These are phyloP conservation scores for Percina caprodes DNA, from an alignment of 2,113 vertebrate genomes.

Conservation along the genomic window DNA sequence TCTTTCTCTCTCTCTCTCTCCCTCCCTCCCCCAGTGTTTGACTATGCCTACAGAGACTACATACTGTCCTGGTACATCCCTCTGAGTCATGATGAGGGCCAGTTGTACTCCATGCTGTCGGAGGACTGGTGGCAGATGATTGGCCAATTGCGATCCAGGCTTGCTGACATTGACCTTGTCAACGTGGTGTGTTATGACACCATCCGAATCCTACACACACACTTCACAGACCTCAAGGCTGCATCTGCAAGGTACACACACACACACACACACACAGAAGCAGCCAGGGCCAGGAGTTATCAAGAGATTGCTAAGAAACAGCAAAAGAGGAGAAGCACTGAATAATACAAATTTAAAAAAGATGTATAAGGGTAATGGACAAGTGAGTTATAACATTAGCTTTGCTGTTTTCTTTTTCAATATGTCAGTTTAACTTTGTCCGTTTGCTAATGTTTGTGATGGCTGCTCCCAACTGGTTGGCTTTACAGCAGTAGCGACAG, in stretches of 20 bases:
- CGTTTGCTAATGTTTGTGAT: too few relatives aligned
- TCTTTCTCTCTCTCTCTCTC: constrained; percentile 54
- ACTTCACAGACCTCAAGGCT: constrained; percentile 97
- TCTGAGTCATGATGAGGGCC: constrained; percentile 93
- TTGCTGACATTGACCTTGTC: constrained; percentile 92
- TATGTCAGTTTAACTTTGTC: too few relatives aligned
- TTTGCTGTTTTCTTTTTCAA: too few relatives aligned
- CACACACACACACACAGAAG: constrained; percentile 26
- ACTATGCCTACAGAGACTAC: constrained; percentile 97
- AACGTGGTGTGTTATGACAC: constrained; percentile 94
- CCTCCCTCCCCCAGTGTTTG: constrained; percentile 87
- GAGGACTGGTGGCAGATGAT: constrained; percentile 98
- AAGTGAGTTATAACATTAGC: too few relatives aligned
- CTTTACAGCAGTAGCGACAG: too few relatives aligned
- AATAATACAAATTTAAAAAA: too few relatives aligned
- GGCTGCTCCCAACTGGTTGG: too few relatives aligned
- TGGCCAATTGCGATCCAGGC: constrained; percentile 88
- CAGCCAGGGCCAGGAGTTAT: too few relatives aligned
- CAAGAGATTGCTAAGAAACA: too few relatives aligned
- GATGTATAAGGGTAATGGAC: too few relatives aligned
- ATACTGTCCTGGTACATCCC: constrained; percentile 94
- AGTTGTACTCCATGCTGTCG: constrained; percentile 93
- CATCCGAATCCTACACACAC: constrained; percentile 90
- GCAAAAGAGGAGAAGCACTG: too few relatives aligned
- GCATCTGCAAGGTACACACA: constrained; percentile 90